phyloP scores from a whole-genome alignment of 2,888 invertebrate species.

The Melinaea marsaeus region DNA sequence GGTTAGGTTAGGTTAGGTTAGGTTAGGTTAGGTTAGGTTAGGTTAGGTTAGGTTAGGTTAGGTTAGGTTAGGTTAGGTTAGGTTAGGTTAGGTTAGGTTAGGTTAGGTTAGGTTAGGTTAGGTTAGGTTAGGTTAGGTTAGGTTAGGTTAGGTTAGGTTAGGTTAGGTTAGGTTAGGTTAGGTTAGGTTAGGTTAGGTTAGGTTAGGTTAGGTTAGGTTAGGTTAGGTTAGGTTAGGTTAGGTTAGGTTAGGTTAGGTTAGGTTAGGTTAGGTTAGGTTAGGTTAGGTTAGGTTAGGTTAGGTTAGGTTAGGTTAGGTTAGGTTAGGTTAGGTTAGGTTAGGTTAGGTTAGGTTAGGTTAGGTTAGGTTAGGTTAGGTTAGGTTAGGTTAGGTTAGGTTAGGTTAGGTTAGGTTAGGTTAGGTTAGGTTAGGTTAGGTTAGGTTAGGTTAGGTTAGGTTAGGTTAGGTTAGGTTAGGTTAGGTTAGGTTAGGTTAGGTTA shows the following conservation, averaged over 20 bases:
- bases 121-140: slow-evolving; percentile 14
- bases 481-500: slow-evolving; percentile 12
- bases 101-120: slow-evolving; percentile 18
- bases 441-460: slow-evolving; percentile 11
- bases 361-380: slow-evolving; percentile 14
- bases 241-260: slow-evolving; percentile 14
- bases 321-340: slow-evolving; percentile 17
- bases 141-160: slow-evolving; percentile 14
- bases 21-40: too few relatives aligned
- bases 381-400: background rate
- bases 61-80: slow-evolving; percentile 27
- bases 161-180: slow-evolving; percentile 14
- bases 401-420: slow-evolving; percentile 13
- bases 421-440: slow-evolving; percentile 14
- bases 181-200: slow-evolving; percentile 7
- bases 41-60: slow-evolving; percentile 30
- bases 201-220: slow-evolving; percentile 8
- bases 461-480: slow-evolving; percentile 14
- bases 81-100: slow-evolving; percentile 25
- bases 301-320: background rate
- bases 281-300: too few relatives aligned
- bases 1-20: slow-evolving; percentile 20
- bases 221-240: too few relatives aligned
- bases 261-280: slow-evolving; percentile 14
- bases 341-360: too few relatives aligned